A percentile compares a stretch with the other conserved stretches of the same genome.
Evolutionary conservation across 2,113 vertebrate genomes (phyloP).

Genomic region (Strigops habroptila): DNA sequence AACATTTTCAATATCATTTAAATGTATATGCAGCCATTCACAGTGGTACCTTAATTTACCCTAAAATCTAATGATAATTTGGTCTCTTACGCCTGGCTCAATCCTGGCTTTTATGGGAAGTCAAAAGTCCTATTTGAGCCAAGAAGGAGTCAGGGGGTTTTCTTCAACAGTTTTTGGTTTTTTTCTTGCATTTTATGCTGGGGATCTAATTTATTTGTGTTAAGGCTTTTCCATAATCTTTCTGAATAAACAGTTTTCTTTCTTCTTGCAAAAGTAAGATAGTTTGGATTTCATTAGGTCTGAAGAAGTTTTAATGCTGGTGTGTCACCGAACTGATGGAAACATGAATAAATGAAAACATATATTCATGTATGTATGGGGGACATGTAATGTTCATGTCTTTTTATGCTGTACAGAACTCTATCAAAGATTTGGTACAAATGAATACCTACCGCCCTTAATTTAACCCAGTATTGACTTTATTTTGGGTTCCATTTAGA

Average conservation of each 20-base stretch:
- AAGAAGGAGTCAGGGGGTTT: neutral
- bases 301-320: neutral
- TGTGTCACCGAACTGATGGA: neutral
- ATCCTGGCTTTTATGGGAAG: neutral
- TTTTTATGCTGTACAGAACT: constrained; percentile 1
- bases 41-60: neutral
- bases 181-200: neutral
- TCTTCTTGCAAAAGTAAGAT: neutral
- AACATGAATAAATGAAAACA: neutral
- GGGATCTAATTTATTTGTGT: neutral
- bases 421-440: neutral
- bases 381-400: neutral
- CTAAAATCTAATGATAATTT: constrained; percentile 11
- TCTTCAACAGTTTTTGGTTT: neutral
- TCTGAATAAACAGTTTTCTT: neutral
- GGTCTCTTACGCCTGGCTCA: neutral
- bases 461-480: neutral
- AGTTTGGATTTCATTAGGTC: neutral
- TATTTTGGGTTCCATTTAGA: neutral
- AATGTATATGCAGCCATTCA: constrained; percentile 24
- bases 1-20: constrained; percentile 42
- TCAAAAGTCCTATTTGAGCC: neutral
- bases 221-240: neutral
- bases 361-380: neutral
- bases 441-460: neutral